A percentile compares a stretch with the other conserved stretches of the same genome.
Conservation (phyloP, 2,888 invertebrate genomes). For the Actias luna region DNA sequence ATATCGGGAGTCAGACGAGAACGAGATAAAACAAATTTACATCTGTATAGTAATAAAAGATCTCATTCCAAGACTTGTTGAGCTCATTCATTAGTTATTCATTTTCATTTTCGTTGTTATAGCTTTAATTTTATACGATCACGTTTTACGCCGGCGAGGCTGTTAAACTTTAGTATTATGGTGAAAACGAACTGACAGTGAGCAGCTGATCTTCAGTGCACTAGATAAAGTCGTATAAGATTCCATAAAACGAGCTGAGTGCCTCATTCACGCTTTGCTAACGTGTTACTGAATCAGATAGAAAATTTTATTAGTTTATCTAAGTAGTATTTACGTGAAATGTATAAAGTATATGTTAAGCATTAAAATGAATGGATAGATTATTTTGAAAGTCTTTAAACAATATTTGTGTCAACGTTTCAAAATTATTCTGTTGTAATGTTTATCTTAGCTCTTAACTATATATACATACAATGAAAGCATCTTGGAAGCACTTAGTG, state of each 20-base stretch:
- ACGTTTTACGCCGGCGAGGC: slow-evolving; percentile 42
- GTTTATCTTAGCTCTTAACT: too few relatives aligned
- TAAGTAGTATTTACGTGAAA: not conserved
- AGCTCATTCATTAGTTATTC: slow-evolving; percentile 69
- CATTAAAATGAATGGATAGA: too few relatives aligned
- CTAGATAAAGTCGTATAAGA: not conserved
- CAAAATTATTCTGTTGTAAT: too few relatives aligned
- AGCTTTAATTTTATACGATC: slow-evolving; percentile 53
- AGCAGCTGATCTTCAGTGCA: slow-evolving; percentile 29
- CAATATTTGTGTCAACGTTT: too few relatives aligned
- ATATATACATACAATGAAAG: too few relatives aligned
- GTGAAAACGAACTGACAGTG: slow-evolving; percentile 31
- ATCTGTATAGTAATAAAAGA: slow-evolving; percentile 55
- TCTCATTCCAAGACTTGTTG: slow-evolving; percentile 61
- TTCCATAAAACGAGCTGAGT: not conserved
- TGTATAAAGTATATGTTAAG: not conserved
- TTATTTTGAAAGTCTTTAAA: too few relatives aligned
- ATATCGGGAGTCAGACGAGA: slow-evolving; percentile 30
- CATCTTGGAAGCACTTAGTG: too few relatives aligned
- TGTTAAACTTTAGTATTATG: slow-evolving; percentile 48
- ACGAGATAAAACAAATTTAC: slow-evolving; percentile 48
- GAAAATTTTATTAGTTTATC: not conserved
- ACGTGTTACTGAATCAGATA: not conserved
- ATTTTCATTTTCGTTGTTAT: slow-evolving; percentile 61
- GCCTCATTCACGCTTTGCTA: not conserved